Percentiles rank a stretch among this genome's conserved stretches.
These are phyloP conservation scores for Coleophora deauratella DNA, from an alignment of 2,888 invertebrate genomes.

Conservation along the genomic window DNA sequence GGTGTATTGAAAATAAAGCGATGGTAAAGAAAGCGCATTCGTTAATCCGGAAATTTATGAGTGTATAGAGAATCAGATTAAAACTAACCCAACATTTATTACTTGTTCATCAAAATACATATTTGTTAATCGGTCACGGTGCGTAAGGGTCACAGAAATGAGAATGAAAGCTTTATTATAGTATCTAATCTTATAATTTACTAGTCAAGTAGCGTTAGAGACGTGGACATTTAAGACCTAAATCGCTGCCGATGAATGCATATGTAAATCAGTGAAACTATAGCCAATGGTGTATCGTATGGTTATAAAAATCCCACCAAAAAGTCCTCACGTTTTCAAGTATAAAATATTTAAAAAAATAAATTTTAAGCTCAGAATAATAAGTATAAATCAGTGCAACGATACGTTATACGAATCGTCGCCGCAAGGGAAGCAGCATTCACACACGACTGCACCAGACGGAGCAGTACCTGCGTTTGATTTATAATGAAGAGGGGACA, in stretches of 20 bases:
- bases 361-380: too few relatives aligned
- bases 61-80: constrained; percentile 16
- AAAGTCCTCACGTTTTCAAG: too few relatives aligned
- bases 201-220: constrained; percentile 33
- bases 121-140: constrained; percentile 39
- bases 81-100: constrained; percentile 47
- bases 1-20: constrained; percentile 22
- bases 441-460: constrained; percentile 56
- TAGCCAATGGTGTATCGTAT: constrained; percentile 3
- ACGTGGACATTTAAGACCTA: constrained; percentile 24
- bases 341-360: too few relatives aligned
- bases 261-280: constrained; percentile 12
- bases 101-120: constrained; percentile 48
- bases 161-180: constrained; percentile 45
- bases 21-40: constrained; percentile 19
- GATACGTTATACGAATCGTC: too few relatives aligned
- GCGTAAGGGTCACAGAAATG: constrained; percentile 25
- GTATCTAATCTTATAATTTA: constrained; percentile 45
- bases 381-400: too few relatives aligned
- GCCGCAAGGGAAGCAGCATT: constrained; percentile 38
- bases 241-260: constrained; percentile 24
- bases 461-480: constrained; percentile 66
- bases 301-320: neutral
- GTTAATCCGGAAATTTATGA: constrained; percentile 43
- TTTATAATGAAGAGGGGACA: constrained; percentile 68